Evolutionary conservation across 2,888 invertebrate genomes (phyloP), one percentile per base, ranked within the genome.

Genomic region (Drosophila longiperda): DNA sequence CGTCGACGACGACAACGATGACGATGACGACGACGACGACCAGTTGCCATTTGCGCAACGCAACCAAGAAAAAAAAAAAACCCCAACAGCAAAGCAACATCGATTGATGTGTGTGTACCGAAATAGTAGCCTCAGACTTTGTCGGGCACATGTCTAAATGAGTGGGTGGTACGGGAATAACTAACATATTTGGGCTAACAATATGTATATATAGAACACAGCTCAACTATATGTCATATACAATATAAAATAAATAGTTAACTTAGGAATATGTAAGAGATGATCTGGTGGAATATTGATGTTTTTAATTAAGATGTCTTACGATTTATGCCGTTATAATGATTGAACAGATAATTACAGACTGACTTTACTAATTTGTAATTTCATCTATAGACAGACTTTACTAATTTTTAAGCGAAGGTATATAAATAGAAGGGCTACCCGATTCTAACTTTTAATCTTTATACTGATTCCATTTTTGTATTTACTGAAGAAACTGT

Each of bases 31-130:
- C 57, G 23, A 57, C 65, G 69, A 69, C 85, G 79, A 87, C 77
- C 82, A 85, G 84, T 85, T 89, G 87, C 89, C 84, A 83, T 84
- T 89, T 84, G 85, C 81, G 87, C 87, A 86, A 86, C 81, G 78
- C 80, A 67, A 53, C 78, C 70, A 55, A 87, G 75, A 74, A 61
- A 59, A 64, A 65, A 54, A 62, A 64, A 63, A 68, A 70, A 26
- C 49, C 34, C 60, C 65, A 83, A 65, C 66, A 70, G 67, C 72
- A 68, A 67, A 70, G 67, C 72, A 66, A 67, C 78, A 82, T 85
- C 85, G 85, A 85, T 85, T 89, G 87, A 80, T 75, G 80, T 81
- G 66, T 80, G 71, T 58, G 80, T 66, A 75, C 63, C 74, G 55
- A 80, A 80, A 87, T 84, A 87, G 73, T 76, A 71, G 71, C 59